A percentile compares a stretch with the other conserved stretches of the same genome.
Conservation (phyloP, 1,140 invertebrate species). For the Dolichoris vasculosae region DNA sequence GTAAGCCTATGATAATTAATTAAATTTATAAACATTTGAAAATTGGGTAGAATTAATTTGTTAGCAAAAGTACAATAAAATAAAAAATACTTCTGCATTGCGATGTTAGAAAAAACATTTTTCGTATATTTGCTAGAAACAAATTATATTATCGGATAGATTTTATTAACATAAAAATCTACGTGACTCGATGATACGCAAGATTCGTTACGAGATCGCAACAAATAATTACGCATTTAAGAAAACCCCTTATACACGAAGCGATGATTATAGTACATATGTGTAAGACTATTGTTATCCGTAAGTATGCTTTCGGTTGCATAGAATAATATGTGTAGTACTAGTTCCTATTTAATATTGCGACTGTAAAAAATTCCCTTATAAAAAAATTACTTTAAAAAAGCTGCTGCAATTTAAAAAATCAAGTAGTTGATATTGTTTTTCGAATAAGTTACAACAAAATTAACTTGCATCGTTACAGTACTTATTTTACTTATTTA, state of each 20-base stretch:
- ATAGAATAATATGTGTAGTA: constrained; percentile 34
- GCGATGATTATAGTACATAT: constrained; percentile 45
- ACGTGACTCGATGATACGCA: constrained; percentile 16
- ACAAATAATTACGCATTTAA: neutral
- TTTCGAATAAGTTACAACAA: constrained; percentile 26
- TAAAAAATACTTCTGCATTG: constrained; percentile 37
- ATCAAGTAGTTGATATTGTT: constrained; percentile 15
- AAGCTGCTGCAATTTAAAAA: constrained; percentile 25
- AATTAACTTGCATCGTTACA: constrained; percentile 27
- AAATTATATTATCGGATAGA: constrained; percentile 7
- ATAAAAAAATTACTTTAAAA: constrained; percentile 1
- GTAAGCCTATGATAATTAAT: constrained; percentile 11
- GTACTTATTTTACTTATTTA: constrained; percentile 49
- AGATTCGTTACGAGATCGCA: neutral
- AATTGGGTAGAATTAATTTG: constrained; percentile 19
- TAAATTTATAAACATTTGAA: constrained; percentile 28
- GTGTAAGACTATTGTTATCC: constrained; percentile 50
- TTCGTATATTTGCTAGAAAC: constrained; percentile 11
- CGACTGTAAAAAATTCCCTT: constrained; percentile 42
- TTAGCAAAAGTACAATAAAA: constrained; percentile 46
- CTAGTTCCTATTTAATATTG: constrained; percentile 44
- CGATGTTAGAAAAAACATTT: constrained; percentile 1
- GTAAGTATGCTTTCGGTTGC: constrained; percentile 47
- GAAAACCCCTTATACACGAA: constrained; percentile 31
- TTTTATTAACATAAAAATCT: constrained; percentile 31